Percentiles rank a stretch among this genome's conserved stretches.
Evolutionary conservation across 2,888 invertebrate species (phyloP).

Genomic region (Meta bourneti): DNA sequence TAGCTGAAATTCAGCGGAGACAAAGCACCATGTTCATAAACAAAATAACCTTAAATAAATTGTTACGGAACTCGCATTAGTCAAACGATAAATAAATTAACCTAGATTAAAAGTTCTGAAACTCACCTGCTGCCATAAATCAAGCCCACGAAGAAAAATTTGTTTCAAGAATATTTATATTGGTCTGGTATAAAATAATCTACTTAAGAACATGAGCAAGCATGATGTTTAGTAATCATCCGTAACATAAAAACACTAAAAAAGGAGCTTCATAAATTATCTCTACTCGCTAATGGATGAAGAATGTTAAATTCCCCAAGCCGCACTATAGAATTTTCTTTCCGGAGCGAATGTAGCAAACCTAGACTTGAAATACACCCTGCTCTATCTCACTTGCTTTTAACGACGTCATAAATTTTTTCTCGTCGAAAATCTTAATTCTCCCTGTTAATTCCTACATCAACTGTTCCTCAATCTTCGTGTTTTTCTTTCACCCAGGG

Average conservation of each 20-base stretch:
- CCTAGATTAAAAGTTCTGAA: constrained; percentile 1
- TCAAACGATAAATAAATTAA: constrained; percentile 1
- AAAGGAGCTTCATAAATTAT: not conserved
- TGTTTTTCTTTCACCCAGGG: constrained; percentile 34
- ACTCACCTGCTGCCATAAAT: not conserved
- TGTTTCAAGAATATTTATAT: not conserved
- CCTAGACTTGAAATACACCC: constrained; percentile 64
- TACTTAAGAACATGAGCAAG: not conserved
- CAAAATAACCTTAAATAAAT: not conserved
- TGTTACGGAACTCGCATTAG: not conserved
- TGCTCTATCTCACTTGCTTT: constrained; percentile 53
- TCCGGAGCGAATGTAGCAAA: constrained; percentile 42
- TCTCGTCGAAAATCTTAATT: constrained; percentile 68
- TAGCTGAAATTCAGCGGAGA: not conserved
- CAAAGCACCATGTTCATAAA: not conserved
- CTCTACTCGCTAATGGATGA: not conserved
- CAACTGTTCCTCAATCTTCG: constrained; percentile 42
- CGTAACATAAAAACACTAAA: not conserved
- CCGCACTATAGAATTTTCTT: constrained; percentile 7
- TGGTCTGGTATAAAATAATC: not conserved
- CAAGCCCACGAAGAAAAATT: not conserved
- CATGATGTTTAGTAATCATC: constrained; percentile 1
- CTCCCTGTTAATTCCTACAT: constrained; percentile 65
- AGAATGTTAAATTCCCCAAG: constrained; percentile 19
- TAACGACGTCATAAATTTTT: constrained; percentile 72